Conservation (phyloP, 2,888 invertebrate genomes). For the Pristionchus mayeri region DNA sequence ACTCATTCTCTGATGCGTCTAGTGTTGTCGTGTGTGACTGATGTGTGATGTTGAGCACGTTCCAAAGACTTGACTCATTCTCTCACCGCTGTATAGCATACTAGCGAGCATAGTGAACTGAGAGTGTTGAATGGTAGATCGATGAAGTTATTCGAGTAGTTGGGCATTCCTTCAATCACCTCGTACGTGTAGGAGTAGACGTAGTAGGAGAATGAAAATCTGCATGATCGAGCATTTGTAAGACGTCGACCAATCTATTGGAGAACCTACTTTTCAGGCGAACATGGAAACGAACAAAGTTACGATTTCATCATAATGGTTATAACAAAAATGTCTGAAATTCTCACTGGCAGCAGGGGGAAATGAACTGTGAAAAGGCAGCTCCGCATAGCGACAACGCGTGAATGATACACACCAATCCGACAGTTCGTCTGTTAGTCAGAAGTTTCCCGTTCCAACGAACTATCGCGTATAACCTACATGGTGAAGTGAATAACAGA, state of each 20-base stretch:
- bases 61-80: not conserved
- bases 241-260: too few relatives aligned
- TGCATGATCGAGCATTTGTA: slow-evolving; percentile 51
- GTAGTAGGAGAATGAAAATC: slow-evolving; percentile 57
- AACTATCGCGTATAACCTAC: slow-evolving; percentile 58
- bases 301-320: not conserved
- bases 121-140: slow-evolving; percentile 58
- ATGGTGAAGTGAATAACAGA: not conserved
- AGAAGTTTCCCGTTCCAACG: slow-evolving; percentile 53
- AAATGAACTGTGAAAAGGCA: slow-evolving; percentile 56
- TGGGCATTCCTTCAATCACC: slow-evolving; percentile 51
- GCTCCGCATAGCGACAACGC: slow-evolving; percentile 53
- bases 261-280: too few relatives aligned
- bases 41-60: not conserved
- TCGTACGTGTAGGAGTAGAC: slow-evolving; percentile 56
- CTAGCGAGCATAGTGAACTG: slow-evolving; percentile 52
- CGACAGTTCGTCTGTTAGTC: slow-evolving; percentile 49
- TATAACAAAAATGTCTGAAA: not conserved
- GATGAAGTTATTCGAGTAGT: slow-evolving; percentile 60
- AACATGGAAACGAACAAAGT: not conserved
- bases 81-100: slow-evolving; percentile 57
- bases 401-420: slow-evolving; percentile 51
- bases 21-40: not conserved
- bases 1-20: not conserved
- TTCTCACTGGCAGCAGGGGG: slow-evolving; percentile 58